Evolutionary conservation across 53 echinoderm and acorn worm species (phyloP), one percentile per base, ranked within the genome.

Genomic region (Antedon mediterranea): DNA sequence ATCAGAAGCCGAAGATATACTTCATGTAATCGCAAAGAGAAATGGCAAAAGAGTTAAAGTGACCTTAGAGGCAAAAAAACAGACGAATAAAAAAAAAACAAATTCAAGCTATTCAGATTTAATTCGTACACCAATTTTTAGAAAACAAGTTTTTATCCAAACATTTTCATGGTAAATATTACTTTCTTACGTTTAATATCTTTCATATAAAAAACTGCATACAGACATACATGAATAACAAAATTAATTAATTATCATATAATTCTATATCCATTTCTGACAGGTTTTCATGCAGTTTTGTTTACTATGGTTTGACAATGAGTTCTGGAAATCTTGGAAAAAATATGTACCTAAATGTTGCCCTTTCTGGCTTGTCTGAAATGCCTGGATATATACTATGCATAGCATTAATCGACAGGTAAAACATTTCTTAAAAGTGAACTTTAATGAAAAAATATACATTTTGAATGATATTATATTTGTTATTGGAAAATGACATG

Each of bases 241-340:
- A n/a, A n/a, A n/a, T n/a, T n/a, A 7, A 73, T 73, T 73, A 30
- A 73, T 29, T 29, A n/a, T n/a, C n/a, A n/a, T n/a, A n/a, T n/a
- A n/a, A n/a, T n/a, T n/a, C n/a, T 31, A 29, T 75, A 3, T 41
- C 23, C 77, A 18, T 30, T 71, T 32, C 43, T 30, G 73, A 32
- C 81, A 93, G 93, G 89, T 94, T 91, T 81, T 87, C 94, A 28
- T 87, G 87, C 27, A 95, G 91, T 43, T 85, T 92, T 83, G 95
- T 95, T 1, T 95, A 95, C 43, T 92, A 95, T 79, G 94, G 94
- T 4, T 82, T 94, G 0, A 94, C 94, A 15, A 94, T 94, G 94
- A 94, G 91, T 34, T 79, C 94, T 28, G 87, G 90, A 32, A 94
- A 87, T 70, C 87, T 89, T 32, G 94, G 94, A 0, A 78, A 85